Conservation (phyloP, 2,113 vertebrate genomes). For the Cacatua alba region DNA sequence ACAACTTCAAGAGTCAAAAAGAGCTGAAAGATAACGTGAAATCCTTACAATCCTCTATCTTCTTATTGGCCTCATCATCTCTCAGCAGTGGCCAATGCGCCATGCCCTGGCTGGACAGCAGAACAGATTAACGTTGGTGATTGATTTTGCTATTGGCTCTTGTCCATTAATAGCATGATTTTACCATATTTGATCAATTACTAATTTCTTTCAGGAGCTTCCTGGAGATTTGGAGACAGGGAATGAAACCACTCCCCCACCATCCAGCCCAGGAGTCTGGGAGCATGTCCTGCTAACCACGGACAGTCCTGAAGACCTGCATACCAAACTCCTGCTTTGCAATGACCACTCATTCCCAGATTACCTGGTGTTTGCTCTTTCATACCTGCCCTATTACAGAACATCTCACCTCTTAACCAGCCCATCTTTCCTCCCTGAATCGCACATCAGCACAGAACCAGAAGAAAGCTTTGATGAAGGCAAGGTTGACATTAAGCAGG, state of each 20-base stretch:
- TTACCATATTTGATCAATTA: not conserved
- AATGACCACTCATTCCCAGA: not conserved
- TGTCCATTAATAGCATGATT: not conserved
- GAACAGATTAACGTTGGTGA: not conserved
- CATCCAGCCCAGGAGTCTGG: not conserved
- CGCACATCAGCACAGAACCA: not conserved
- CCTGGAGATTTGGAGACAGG: not conserved
- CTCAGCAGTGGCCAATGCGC: rapidly evolving
- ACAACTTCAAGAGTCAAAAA: not conserved
- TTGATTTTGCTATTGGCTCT: not conserved
- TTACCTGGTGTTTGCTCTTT: not conserved
- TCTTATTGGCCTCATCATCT: not conserved
- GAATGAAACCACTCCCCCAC: not conserved
- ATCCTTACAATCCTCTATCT: not conserved
- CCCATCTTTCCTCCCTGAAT: not conserved
- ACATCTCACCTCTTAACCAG: not conserved
- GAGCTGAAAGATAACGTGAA: not conserved
- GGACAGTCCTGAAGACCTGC: not conserved
- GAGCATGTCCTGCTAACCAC: not conserved
- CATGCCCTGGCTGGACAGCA: not conserved
- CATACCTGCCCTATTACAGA: constrained; percentile 51
- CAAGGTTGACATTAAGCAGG: not conserved
- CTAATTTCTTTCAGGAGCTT: constrained; percentile 29
- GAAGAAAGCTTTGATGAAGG: not conserved
- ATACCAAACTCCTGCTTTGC: not conserved